phyloP scores from a whole-genome alignment of 2,888 invertebrate genomes.

The Hedya salicella region DNA sequence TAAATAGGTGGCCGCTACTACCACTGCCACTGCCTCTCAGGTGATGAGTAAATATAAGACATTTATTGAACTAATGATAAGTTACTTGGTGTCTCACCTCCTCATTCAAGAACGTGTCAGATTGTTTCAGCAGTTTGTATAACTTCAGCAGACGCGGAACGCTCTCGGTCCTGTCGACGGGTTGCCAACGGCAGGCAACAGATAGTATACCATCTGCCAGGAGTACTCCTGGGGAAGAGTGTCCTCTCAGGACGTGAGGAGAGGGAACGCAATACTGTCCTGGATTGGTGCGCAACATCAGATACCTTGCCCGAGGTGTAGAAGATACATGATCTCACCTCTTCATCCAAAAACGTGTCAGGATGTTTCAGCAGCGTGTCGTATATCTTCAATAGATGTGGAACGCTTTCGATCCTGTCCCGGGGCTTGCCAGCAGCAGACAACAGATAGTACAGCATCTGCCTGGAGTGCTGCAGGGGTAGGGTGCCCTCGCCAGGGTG shows the following conservation, averaged over 20 bases:
- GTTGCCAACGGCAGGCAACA: constrained; percentile 69
- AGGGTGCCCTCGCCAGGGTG: constrained; percentile 88
- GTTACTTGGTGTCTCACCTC: too few relatives aligned
- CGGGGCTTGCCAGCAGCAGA: constrained; percentile 66
- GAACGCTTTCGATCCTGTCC: constrained; percentile 84
- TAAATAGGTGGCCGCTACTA: too few relatives aligned
- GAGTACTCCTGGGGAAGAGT: constrained; percentile 85
- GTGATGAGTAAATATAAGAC: too few relatives aligned
- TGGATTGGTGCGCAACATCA: constrained; percentile 83
- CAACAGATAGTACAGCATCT: constrained; percentile 83
- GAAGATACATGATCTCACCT: too few relatives aligned
- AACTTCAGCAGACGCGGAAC: constrained; percentile 87
- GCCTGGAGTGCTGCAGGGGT: constrained; percentile 83
- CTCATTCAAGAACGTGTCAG: constrained; percentile 89
- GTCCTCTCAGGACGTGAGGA: constrained; percentile 87
- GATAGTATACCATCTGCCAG: constrained; percentile 84
- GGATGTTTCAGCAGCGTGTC: constrained; percentile 75
- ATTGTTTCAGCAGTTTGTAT: constrained; percentile 73
- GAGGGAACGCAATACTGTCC: constrained; percentile 80
- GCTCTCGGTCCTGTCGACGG: constrained; percentile 78
- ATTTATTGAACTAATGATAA: too few relatives aligned
- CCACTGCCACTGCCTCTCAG: too few relatives aligned
- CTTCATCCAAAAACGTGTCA: constrained; percentile 89
- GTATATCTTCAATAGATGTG: constrained; percentile 86
- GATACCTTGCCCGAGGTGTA: too few relatives aligned